Evolutionary conservation across 2,797 vertebrate species (phyloP).

Genomic region (Enteromius anoplus): DNA sequence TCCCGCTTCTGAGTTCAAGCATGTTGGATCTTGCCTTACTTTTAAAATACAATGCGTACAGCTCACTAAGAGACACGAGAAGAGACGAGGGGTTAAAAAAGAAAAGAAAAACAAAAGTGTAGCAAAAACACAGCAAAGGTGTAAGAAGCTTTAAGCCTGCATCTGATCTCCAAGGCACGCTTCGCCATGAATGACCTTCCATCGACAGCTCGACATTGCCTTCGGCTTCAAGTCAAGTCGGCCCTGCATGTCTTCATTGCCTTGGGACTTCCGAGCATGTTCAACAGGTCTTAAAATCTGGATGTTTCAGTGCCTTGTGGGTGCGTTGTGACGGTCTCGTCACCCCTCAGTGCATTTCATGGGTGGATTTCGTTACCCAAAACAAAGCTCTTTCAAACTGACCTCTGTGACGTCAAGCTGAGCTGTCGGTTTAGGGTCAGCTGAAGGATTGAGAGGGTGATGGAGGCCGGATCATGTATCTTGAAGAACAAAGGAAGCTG

Average conservation of each 20-base stretch:
- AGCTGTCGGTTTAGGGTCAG: slow-evolving; percentile 16
- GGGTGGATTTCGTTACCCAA: slow-evolving; percentile 19
- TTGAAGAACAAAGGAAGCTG: slow-evolving; percentile 32
- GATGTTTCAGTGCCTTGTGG: slow-evolving; percentile 26
- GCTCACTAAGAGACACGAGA: background rate
- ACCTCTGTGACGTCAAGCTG: slow-evolving; percentile 1
- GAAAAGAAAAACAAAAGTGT: background rate
- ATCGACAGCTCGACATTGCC: background rate
- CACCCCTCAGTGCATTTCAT: slow-evolving; percentile 19
- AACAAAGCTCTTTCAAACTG: slow-evolving; percentile 11
- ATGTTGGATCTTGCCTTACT: slow-evolving; percentile 30
- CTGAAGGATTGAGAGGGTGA: slow-evolving; percentile 12
- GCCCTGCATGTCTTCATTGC: slow-evolving; percentile 5
- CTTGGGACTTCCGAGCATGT: background rate
- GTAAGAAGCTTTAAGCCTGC: background rate
- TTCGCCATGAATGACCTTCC: background rate
- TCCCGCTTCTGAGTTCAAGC: slow-evolving; percentile 15
- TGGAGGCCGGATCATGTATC: slow-evolving; percentile 29
- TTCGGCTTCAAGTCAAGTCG: slow-evolving; percentile 1
- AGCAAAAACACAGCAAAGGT: background rate
- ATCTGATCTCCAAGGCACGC: slow-evolving; percentile 9
- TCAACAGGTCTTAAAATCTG: slow-evolving; percentile 11
- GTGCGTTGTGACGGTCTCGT: background rate
- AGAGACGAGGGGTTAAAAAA: background rate
- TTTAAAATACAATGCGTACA: slow-evolving; percentile 1